Conservation (phyloP, 2,113 vertebrate genomes). For the Anhinga rufa region DNA sequence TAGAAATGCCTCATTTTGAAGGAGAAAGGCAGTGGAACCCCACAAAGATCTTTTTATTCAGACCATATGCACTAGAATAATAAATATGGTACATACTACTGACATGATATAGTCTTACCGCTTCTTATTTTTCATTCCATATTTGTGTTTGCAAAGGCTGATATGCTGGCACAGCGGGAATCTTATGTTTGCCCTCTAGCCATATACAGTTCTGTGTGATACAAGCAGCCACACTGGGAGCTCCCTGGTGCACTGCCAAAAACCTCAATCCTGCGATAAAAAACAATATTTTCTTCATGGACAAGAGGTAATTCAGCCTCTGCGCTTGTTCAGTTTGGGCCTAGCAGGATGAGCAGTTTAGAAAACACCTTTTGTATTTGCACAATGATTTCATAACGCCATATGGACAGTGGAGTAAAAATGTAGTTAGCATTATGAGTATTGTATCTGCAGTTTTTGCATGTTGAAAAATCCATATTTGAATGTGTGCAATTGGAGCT, state of each 20-base stretch:
- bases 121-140: slow-evolving; percentile 17
- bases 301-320: neutral
- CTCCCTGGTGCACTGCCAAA: neutral
- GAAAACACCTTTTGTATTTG: neutral
- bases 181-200: neutral
- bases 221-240: neutral
- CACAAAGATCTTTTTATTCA: neutral
- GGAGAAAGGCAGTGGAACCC: neutral
- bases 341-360: neutral
- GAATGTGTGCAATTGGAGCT: fast-evolving
- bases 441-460: neutral
- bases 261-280: neutral
- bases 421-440: neutral
- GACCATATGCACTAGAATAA: neutral
- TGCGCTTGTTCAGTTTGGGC: neutral
- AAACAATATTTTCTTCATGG: neutral
- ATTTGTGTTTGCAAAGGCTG: neutral
- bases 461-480: neutral
- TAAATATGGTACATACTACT: neutral
- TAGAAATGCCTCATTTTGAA: neutral
- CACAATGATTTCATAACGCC: neutral
- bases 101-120: neutral
- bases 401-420: neutral
- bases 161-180: neutral
- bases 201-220: neutral